Percentiles rank a stretch among this genome's conserved stretches.
Evolutionary conservation across 1,140 invertebrate genomes (phyloP).

Genomic region (Drosophila ficusphila): DNA sequence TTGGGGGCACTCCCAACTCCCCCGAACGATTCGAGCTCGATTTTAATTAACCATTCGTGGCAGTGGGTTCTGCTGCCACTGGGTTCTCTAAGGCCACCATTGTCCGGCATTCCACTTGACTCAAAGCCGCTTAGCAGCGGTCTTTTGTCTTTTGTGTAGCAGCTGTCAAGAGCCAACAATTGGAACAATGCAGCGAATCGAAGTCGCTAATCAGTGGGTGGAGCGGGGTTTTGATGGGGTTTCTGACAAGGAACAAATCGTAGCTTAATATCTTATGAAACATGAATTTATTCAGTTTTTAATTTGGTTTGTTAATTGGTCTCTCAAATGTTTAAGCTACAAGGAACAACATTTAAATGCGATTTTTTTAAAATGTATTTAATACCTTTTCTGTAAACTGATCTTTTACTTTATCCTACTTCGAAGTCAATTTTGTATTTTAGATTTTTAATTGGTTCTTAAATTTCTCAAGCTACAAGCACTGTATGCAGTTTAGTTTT

Average conservation of each 20-base stretch:
- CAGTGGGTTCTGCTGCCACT: not conserved
- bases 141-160: constrained; percentile 23
- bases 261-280: not conserved
- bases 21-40: constrained; percentile 32
- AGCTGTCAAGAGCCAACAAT: constrained; percentile 15
- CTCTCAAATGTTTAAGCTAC: not conserved
- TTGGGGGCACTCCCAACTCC: constrained; percentile 56
- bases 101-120: constrained; percentile 15
- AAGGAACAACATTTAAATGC: no score
- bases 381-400: no score
- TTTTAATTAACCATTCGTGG: constrained; percentile 62
- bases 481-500: no score
- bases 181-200: constrained; percentile 39
- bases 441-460: no score
- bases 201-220: constrained; percentile 18
- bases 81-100: constrained; percentile 11
- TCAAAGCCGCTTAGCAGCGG: constrained; percentile 36
- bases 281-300: not conserved
- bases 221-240: constrained; percentile 1
- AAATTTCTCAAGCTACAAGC: no score
- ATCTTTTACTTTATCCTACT: no score
- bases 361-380: no score
- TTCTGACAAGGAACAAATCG: not conserved
- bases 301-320: not conserved
- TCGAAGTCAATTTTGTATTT: no score